Base-by-base conservation (phyloP, 2,797 vertebrate species). In the Sebastolobus altivelis region DNA sequence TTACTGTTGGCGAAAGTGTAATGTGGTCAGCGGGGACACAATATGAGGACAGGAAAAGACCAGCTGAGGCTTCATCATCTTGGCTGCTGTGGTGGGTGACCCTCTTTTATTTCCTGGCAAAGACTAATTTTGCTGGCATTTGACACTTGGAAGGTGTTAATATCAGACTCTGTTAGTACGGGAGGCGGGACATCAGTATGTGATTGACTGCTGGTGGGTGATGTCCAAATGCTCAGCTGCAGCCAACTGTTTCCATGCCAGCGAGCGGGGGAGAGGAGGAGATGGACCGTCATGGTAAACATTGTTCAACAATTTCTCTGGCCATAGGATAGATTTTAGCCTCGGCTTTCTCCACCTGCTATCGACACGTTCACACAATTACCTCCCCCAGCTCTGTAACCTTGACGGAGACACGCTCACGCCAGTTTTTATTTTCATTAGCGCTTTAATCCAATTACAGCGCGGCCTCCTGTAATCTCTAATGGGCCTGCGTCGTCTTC, bases 121-220 rank as follows among this genome's bases (percentile, higher is more conserved):
- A 81, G 80, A 61, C 72, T 67, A 22, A 78, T 88, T 81, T 85
- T 74, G 58, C 85, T 88, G 90, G 84, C 90, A 87, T 85, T 85
- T 90, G 82, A 86, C 83, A 73, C 83, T 93, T 92, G 91, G 91
- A 89, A 93, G 87, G 89, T 92, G 88, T 85, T 91, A 38, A 84
- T 80, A 86, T 76, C 49, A 72, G 85, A 88, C 79, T 84, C 72
- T 88, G 83, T 88, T 82, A 87, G 86, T 72, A 78, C 82, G 49
- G 81, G 62, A 89, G 89, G 77, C 59, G 72, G 86, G 75, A 72
- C 84, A 65, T 94, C 73, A 55, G 73, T 82, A 60, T 83, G 86
- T 90, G 88, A 92, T 88, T 92, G 93, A 92, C 87, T 84, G 72
- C 82, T 88, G 68, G 87, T 91, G 88, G 88, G 88, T 80, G 84